Base-by-base conservation (phyloP, 2,888 invertebrate genomes). In the Halictus quadricinctus region DNA sequence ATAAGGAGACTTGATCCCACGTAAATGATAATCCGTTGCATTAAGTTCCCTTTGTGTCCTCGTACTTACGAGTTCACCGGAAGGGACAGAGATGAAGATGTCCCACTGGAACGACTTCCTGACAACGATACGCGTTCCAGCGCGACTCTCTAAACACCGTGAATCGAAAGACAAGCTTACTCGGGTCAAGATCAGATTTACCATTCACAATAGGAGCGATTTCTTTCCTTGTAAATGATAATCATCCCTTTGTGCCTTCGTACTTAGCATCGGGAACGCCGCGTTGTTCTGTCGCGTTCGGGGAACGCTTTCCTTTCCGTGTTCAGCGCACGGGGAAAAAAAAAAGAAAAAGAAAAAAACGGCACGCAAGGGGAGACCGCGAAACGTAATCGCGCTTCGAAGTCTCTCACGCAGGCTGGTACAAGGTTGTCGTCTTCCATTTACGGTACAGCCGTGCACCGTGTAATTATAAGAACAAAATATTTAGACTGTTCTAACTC, bases 391-490 rank as follows among this genome's bases (percentile, higher is more conserved):
- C 80, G 82, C 77, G 87, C 72, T 50, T 50, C 72, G 79, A 81
- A 81, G 83, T 88, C 88, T 88, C 90, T 88, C 86, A 86, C 84
- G 82, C 81, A 81, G 81, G 58, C 84, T 75, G 88, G 83, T 75
- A 83, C 91, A 83, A 90, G 90, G 89, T 85, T 86, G 79, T 74
- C 91, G 84, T 87, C 89, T 88, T 87, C 91, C 83, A 88, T 85
- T 88, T 87, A 85, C 77, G 78, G 84, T 76, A 83, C 66, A 80
- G 80, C 75, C 83, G 72, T 81, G 87, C 84, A 85, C 87, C 87
- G 77, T 90, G 77, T 82, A 88, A 89, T 89, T 89, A 90, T 80
- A 89, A 84, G 84, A 89, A 87, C 89, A 87, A 91, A 91, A 91
- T 91, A 87, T 90, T 92, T 91, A 88, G 87, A 87, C 86, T 82